Evolutionary conservation across 53 echinoderm and acorn worm genomes (phyloP).

Genomic region (Apostichopus leukothele): DNA sequence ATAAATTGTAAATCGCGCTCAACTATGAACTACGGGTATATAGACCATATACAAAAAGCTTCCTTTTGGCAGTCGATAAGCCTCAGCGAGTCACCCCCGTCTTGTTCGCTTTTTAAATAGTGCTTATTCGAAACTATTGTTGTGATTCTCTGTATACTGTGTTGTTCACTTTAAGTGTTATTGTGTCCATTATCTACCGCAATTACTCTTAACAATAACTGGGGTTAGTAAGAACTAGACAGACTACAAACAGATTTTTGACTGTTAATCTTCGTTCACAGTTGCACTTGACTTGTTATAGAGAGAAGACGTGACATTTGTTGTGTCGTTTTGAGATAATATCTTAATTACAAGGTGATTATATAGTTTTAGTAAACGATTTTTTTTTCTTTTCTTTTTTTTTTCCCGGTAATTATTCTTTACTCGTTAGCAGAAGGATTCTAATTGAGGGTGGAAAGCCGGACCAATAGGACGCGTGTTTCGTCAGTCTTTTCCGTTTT

Average conservation of each 20-base stretch:
- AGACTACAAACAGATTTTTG: background rate
- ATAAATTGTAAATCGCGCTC: no score
- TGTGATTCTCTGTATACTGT: background rate
- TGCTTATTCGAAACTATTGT: constrained; percentile 10
- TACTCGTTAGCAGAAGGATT: no score
- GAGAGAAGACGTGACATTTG: constrained; percentile 22
- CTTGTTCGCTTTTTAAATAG: constrained; percentile 20
- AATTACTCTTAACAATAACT: constrained; percentile 27
- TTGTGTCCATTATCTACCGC: constrained; percentile 39
- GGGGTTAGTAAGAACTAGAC: background rate
- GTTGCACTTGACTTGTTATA: constrained; percentile 32
- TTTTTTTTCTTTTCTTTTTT: no score
- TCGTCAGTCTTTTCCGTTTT: no score
- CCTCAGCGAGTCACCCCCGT: constrained; percentile 13
- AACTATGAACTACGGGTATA: no score
- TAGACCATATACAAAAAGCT: no score
- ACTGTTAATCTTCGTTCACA: background rate
- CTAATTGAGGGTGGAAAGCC: no score
- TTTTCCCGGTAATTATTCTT: no score
- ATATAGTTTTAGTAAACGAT: no score
- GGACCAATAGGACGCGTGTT: no score
- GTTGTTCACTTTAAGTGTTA: constrained; percentile 28
- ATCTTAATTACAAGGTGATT: background rate
- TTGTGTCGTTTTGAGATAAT: background rate
- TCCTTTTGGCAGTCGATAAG: background rate